Base-by-base conservation (phyloP, 2,888 invertebrate genomes). In the Netelia fuscicornis region DNA sequence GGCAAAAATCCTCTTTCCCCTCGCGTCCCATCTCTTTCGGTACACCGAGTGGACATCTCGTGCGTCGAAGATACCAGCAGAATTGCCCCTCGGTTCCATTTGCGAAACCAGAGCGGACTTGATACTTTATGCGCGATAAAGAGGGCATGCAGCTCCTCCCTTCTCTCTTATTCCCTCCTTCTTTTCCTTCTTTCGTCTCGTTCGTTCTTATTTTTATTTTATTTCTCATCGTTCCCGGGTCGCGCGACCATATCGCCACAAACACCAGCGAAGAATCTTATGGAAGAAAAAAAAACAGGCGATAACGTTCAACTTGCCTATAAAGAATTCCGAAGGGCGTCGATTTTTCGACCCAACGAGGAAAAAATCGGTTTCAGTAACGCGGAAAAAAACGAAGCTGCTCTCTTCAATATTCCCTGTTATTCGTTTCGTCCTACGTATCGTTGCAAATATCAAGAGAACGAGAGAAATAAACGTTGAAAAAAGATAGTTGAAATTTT, bases 261-360 rank as follows among this genome's bases (percentile, higher is more conserved):
- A 30, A 37, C 25, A 64, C 56, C 30, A 30, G 9, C 67, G 44
- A 48, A 37, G 70, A 64, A 30, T 58, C 9, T 62, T 54, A 25
- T 42, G 25, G 48, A 17, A 58, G 20, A 13, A 64, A 13, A 20
- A 37, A 84, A 67, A 86, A 78, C 68, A 60, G 68, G 79, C 70
- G 84, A 88, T 85, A 84, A 85, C 87, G 76, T 83, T 80, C 82
- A 84, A 83, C 86, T 84, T 71, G 68, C 76, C 80, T 71, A 76
- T 83, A 85, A 87, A 86, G 83, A 88, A 85, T 86, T 75, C 72
- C 76, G 62, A 52, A 62, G 52, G 52, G 58, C 56, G 72, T 83
- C 68, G 77, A 79, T 83, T 80, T 83, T 62, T 80, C 76, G 52
- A 54, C 62, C 67, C 30, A 65, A 68, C 44, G 42, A 76, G 68